phyloP scores from a whole-genome alignment of 2,888 invertebrate genomes.

The Drosophila nigricruria region DNA sequence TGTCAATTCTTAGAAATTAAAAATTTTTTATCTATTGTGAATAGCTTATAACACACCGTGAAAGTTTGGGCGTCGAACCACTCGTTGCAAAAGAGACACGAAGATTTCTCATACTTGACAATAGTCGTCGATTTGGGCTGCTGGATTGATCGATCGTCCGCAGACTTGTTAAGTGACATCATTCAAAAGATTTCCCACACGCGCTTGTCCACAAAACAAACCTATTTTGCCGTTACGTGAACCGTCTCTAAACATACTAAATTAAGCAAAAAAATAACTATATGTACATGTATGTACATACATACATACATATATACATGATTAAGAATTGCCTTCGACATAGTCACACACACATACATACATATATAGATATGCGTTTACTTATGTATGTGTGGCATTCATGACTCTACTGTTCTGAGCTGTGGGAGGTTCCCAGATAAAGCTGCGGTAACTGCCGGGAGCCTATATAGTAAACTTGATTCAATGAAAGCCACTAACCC shows the following conservation, averaged over 20 bases:
- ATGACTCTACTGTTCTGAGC: not conserved
- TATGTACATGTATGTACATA: not conserved
- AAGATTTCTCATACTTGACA: slow-evolving; percentile 86
- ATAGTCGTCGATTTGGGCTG: slow-evolving; percentile 77
- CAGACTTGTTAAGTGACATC: slow-evolving; percentile 51
- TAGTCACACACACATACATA: slow-evolving; percentile 22
- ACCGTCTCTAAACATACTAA: slow-evolving; percentile 68
- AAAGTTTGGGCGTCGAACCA: slow-evolving; percentile 88
- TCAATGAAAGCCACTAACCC: not conserved
- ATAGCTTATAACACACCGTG: slow-evolving; percentile 85
- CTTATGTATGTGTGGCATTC: slow-evolving; percentile 15
- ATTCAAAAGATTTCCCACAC: not conserved
- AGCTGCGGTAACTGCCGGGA: slow-evolving; percentile 12
- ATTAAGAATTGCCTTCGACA: slow-evolving; percentile 61
- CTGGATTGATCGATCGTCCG: not conserved
- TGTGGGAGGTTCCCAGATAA: slow-evolving; percentile 37
- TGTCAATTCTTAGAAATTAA: not conserved
- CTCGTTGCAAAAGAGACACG: slow-evolving; percentile 90
- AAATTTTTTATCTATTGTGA: not conserved
- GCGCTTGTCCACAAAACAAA: slow-evolving; percentile 3
- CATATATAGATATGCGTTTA: slow-evolving; percentile 36
- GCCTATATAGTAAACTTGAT: not conserved
- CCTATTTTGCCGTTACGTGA: slow-evolving; percentile 42
- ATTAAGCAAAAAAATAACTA: slow-evolving; percentile 43
- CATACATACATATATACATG: slow-evolving; percentile 18